Evolutionary conservation across 2,888 invertebrate genomes (phyloP).

Genomic region (Drosophila cyrtoloma): DNA sequence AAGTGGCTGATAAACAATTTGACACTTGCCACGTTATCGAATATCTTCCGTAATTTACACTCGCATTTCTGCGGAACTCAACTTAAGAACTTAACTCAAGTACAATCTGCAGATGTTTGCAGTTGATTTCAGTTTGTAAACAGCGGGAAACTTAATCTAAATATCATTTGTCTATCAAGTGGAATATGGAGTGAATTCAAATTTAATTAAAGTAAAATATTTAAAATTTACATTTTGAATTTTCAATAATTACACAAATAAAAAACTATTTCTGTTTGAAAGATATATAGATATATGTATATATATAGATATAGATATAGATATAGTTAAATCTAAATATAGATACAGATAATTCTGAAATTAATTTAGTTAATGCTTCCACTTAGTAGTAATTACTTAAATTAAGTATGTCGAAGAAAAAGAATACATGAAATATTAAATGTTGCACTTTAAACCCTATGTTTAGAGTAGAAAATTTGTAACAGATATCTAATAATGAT

Average conservation of each 20-base stretch:
- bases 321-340: not conserved
- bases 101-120: conserved; percentile 1
- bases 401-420: not conserved
- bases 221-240: not conserved
- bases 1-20: conserved; percentile 41
- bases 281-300: not conserved
- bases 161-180: not conserved
- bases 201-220: not conserved
- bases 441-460: not conserved
- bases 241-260: not conserved
- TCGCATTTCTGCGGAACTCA: conserved; percentile 2
- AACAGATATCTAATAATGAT: not conserved
- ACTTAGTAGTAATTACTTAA: not conserved
- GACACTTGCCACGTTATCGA: conserved; percentile 36
- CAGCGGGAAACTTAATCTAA: not conserved
- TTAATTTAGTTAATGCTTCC: not conserved
- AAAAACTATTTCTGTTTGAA: not conserved
- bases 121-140: not conserved
- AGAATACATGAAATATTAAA: not conserved
- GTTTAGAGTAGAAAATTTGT: not conserved
- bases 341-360: accelerated
- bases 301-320: not conserved
- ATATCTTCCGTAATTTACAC: conserved; percentile 18
- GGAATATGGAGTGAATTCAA: not conserved
- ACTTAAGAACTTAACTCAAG: conserved; percentile 4